Conservation (phyloP, 30 jellyfish, hydroid and myxozoan species). For the Chironex yamaguchii region DNA sequence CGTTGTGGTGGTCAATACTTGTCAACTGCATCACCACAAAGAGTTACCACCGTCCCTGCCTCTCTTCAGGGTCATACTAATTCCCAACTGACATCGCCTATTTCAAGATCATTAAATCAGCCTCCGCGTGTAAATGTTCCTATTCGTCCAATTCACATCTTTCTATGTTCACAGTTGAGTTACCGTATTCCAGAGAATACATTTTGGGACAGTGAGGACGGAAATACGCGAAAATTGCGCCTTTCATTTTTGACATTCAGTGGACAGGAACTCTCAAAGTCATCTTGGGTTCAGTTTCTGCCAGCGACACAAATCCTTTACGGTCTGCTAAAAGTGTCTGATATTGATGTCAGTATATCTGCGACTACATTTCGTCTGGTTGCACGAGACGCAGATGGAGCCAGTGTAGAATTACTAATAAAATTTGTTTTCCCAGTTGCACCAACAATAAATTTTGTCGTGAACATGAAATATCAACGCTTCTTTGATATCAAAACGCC, state of each 20-base stretch:
- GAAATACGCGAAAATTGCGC: conserved; percentile 58
- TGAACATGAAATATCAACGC: conserved; percentile 7
- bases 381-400: neutral
- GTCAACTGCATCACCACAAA: neutral
- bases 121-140: neutral
- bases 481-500: conserved; percentile 60
- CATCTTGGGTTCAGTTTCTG: conserved; percentile 89
- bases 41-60: neutral
- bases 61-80: neutral
- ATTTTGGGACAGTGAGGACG: conserved; percentile 74
- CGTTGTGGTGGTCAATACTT: neutral
- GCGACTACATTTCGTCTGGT: neutral
- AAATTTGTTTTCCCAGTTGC: conserved; percentile 13
- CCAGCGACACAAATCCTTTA: conserved; percentile 55
- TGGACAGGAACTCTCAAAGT: conserved; percentile 20
- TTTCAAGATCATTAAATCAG: neutral
- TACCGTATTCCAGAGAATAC: conserved; percentile 34
- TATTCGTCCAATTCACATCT: conserved; percentile 20
- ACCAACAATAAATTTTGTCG: neutral
- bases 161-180: conserved; percentile 53
- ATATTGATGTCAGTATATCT: conserved; percentile 29
- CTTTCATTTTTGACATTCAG: conserved; percentile 11
- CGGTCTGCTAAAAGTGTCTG: conserved; percentile 84
- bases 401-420: neutral
- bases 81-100: neutral